Evolutionary conservation across 2,113 vertebrate genomes (phyloP).

Genomic region (Tragulus kanchil): DNA sequence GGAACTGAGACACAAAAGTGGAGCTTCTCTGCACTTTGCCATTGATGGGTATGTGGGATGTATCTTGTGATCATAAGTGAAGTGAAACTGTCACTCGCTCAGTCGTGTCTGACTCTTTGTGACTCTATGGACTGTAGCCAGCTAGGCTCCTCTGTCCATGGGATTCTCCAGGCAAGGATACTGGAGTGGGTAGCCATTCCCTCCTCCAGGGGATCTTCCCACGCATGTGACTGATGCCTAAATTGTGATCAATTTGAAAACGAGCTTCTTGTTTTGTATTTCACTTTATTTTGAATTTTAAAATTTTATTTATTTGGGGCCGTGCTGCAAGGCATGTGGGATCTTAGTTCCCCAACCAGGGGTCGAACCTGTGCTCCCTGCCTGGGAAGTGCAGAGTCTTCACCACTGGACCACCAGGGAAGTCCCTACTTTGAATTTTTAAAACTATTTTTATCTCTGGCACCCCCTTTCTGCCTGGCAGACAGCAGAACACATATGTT

Average conservation of each 20-base stretch:
- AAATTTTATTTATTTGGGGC: neutral
- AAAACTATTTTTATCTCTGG: neutral
- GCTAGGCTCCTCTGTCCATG: neutral
- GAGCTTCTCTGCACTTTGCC: neutral
- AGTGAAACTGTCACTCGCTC: neutral
- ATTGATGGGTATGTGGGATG: rapidly evolving
- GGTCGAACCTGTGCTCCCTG: neutral
- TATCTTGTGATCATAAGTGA: neutral
- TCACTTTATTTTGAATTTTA: neutral
- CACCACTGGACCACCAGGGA: neutral
- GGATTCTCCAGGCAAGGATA: neutral
- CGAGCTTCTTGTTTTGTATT: neutral
- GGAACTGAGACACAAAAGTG: neutral
- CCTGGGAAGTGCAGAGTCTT: neutral
- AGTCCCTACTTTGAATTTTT: neutral
- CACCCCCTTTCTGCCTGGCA: neutral
- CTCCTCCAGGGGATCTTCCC: neutral
- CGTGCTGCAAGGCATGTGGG: neutral
- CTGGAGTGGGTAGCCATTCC: neutral
- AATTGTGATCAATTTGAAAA: neutral
- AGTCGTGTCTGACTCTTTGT: rapidly evolving
- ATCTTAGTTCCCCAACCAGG: neutral
- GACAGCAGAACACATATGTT: neutral
- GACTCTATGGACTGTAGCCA: neutral
- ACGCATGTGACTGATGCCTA: neutral